Evolutionary conservation across 2,797 vertebrate genomes (phyloP), one percentile per base, ranked within the genome.

Genomic region (Cygnus olor): DNA sequence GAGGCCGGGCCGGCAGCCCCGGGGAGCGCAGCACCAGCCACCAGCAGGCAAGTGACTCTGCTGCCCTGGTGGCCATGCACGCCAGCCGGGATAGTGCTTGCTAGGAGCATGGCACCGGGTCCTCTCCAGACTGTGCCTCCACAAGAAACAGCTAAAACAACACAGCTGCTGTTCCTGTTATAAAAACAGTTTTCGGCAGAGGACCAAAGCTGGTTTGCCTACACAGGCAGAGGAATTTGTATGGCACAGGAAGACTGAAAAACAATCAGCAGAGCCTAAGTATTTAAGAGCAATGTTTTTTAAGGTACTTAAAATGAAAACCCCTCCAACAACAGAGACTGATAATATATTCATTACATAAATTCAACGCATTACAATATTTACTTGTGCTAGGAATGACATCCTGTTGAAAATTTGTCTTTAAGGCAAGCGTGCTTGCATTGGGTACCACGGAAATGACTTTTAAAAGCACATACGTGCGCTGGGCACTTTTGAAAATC

Each of bases 171-270:
- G 5, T 15, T 85, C 45, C 14, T 45, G 80, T 80, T 92, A 71
- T 24, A 88, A 97, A 94, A 92, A 83, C 93, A 92, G 90, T 82
- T 80, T 83, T 92, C 81, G 61, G 88, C 65, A 85, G 58, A 92
- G 49, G 44, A 60, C 51, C 4, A 3, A 90, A 79, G 74, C 78
- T 96, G 85, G 91, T 94, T 93, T 92, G 92, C 94, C 91, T 89
- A 74, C 65, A 65, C 83, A 69, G 65, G 87, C 38, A 93, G 72
- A 93, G 91, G 89, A 93, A 95, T 96, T 96, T 13, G 14, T 91
- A 76, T 84, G 91, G 96, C 91, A 96, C 91, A 94, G 93, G 87
- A 96, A 94, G 93, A 78, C 76, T 93, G 87, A 88, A 93, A 95
- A 95, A 89, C 90, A 95, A 95, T 92, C 90, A 95, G 87, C 0